Conservation (phyloP, 2,113 vertebrate genomes). For the Dryoscopus gambensis region DNA sequence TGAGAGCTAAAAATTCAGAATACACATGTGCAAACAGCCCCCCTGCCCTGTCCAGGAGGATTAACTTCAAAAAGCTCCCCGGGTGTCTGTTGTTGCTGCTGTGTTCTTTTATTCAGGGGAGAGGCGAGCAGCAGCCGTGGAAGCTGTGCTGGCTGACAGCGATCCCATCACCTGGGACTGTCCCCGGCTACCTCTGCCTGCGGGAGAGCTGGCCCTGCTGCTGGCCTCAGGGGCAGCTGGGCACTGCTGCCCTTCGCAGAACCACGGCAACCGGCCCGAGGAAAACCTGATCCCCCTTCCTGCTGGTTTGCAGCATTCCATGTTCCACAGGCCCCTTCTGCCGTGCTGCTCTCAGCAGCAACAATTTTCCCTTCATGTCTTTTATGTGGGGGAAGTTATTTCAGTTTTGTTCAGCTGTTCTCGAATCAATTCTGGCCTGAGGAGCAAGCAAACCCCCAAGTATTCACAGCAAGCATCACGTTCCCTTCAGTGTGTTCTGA, state of each 20-base stretch:
- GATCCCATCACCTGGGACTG: neutral
- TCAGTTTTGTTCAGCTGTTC: neutral
- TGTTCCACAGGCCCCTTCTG: neutral
- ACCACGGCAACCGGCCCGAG: neutral
- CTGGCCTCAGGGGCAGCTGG: neutral
- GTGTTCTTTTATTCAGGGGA: neutral
- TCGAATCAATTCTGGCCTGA: neutral
- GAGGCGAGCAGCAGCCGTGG: neutral
- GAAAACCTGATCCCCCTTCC: neutral
- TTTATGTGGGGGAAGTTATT: neutral
- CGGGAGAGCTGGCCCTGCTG: neutral
- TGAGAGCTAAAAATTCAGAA: neutral
- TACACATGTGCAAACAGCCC: neutral
- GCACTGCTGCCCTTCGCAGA: neutral
- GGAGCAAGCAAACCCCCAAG: neutral
- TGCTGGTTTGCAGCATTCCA: rapidly evolving
- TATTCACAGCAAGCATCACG: neutral
- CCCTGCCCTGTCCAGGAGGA: neutral
- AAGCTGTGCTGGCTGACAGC: neutral
- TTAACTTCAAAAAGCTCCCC: neutral
- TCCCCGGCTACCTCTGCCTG: neutral
- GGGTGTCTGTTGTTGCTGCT: neutral
- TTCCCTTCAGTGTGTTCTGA: neutral
- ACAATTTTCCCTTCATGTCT: neutral
- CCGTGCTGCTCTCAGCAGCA: neutral